Base-by-base conservation (phyloP, 2,113 vertebrate species). In the Paracanthobrama guichenoti region DNA sequence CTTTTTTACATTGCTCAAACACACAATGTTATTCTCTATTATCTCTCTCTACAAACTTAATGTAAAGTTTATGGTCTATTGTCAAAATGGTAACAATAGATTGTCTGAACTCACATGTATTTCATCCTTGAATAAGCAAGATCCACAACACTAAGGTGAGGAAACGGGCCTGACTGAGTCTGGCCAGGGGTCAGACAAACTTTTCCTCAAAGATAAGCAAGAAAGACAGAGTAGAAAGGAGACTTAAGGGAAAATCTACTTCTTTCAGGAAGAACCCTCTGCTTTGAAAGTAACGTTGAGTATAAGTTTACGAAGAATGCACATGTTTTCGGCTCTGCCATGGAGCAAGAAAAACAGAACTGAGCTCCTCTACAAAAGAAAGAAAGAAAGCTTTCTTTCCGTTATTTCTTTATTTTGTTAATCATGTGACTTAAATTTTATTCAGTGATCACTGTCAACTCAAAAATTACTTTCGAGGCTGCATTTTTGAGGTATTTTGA, bases 201-300 rank as follows among this genome's bases (percentile, higher is more conserved):
- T 86, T 88, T 88, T 86, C 87, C 85, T 86, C 82, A 79, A 79
- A 88, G 85, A 88, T 88, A 88, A 86, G 85, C 78, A 31, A 59
- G 50, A 73, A 79, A 84, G 82, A 84, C 55, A 75, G 72, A 13
- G 69, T 24, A 80, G 67, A 85, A 83, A 78, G 82, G 76, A 85
- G 85, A 79, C 50, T 66, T 85, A 73, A 86, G 82, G 75, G 39
- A 85, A 87, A 85, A 73, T 62, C 59, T 79, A 39, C 7, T 48
- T 75, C 79, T 86, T 82, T 85, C 71, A 81, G 84, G 85, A 60
- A 88, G 46, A 71, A 50, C 22, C 20, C 48, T 77, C 39, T 82
- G 74, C 79, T 79, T 85, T 82, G 64, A 82, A 60, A 82, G 53
- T 4, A n/a, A 60, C 31, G 67, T 28, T 62, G 50, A 76, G 46